Percentiles rank a stretch among this genome's conserved stretches.
phyloP scores from a whole-genome alignment of 2,888 invertebrate genomes.

The Ramazzottius varieornatus region DNA sequence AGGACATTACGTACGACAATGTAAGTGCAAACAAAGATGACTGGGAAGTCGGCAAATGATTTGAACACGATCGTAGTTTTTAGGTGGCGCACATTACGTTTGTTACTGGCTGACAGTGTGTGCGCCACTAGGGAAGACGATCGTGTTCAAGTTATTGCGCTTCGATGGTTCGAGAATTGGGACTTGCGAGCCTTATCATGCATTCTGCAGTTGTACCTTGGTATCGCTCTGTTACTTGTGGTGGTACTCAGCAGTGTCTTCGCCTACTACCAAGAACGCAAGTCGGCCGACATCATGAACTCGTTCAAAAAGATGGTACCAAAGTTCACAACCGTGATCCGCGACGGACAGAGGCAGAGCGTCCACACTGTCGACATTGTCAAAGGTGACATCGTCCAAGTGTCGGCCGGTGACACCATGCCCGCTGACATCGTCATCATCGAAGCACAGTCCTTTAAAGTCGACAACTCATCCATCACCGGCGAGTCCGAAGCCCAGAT shows the following conservation, averaged over 20 bases:
- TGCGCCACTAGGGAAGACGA: too few species aligned
- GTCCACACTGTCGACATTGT: slow-evolving; percentile 26
- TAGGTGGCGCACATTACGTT: too few species aligned
- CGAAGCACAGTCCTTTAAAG: slow-evolving; percentile 30
- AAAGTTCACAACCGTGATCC: slow-evolving; percentile 17
- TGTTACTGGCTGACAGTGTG: too few species aligned
- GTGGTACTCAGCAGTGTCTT: slow-evolving; percentile 23
- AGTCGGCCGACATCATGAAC: slow-evolving; percentile 24
- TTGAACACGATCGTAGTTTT: too few species aligned
- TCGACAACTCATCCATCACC: slow-evolving; percentile 12
- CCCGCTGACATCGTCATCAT: slow-evolving; percentile 34
- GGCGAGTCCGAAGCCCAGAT: slow-evolving; percentile 11
- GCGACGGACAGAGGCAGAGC: slow-evolving; percentile 24
- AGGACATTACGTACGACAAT: background rate
- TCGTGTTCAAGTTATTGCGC: too few species aligned
- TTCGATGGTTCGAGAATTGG: too few species aligned
- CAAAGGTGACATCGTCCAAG: slow-evolving; percentile 27
- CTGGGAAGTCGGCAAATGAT: too few species aligned
- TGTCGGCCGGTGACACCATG: slow-evolving; percentile 29
- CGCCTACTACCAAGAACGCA: slow-evolving; percentile 24
- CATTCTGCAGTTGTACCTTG: slow-evolving; percentile 17
- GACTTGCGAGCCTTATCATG: too few species aligned
- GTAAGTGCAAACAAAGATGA: too few species aligned
- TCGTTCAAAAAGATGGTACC: slow-evolving; percentile 24
- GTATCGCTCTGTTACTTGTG: slow-evolving; percentile 21